Evolutionary conservation across 2,888 invertebrate genomes (phyloP).

Genomic region (Panzeria rudis): DNA sequence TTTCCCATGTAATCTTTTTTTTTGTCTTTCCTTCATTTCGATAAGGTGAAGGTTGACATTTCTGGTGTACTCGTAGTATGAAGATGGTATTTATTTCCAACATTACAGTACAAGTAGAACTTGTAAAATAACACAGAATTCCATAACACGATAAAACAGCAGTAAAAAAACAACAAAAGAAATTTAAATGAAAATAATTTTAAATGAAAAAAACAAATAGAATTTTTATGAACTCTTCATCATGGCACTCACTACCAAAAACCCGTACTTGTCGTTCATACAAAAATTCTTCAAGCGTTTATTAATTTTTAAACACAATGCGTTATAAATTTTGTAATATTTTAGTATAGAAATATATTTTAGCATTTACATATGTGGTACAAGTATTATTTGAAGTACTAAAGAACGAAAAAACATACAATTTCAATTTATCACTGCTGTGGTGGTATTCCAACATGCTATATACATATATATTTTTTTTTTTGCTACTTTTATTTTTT

Average conservation of each 20-base stretch:
- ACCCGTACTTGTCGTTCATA: constrained; percentile 1
- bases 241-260: constrained; percentile 19
- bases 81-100: constrained; percentile 44
- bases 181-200: constrained; percentile 45
- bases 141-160: constrained; percentile 36
- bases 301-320: constrained; percentile 52
- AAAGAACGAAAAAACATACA: constrained; percentile 20
- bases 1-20: constrained; percentile 23
- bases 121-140: constrained; percentile 30
- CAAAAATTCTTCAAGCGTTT: background rate
- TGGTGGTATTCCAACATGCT: constrained; percentile 42
- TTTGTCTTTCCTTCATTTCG: constrained; percentile 12
- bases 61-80: constrained; percentile 2
- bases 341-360: constrained; percentile 16
- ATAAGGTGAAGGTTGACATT: constrained; percentile 63
- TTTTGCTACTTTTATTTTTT: background rate
- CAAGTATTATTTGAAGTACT: background rate
- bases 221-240: constrained; percentile 39
- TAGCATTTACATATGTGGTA: background rate
- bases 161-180: constrained; percentile 34
- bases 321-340: constrained; percentile 54
- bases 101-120: background rate
- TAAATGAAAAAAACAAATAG: background rate
- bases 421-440: constrained; percentile 55
- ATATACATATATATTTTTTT: background rate